phyloP scores from a whole-genome alignment of 2,113 vertebrate genomes.

The Phrynocephalus versicolor region DNA sequence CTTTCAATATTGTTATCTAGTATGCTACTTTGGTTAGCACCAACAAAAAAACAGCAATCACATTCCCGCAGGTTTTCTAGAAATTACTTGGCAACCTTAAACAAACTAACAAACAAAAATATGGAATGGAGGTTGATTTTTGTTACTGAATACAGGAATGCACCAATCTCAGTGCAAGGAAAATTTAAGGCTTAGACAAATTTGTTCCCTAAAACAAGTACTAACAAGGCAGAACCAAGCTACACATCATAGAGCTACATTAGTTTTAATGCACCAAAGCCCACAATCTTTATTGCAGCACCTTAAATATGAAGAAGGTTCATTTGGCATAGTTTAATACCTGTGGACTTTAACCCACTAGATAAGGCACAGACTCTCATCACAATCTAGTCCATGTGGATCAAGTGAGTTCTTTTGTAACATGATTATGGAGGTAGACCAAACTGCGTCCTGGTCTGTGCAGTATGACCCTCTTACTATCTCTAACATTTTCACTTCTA shows the following conservation, averaged over 20 bases:
- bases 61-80: neutral
- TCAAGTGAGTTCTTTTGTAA: neutral
- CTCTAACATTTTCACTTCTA: neutral
- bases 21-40: neutral
- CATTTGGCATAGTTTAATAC: too few species aligned
- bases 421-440: neutral
- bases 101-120: slow-evolving; percentile 5
- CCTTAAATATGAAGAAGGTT: too few species aligned
- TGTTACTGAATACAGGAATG: neutral
- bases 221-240: neutral
- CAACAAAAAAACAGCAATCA: neutral
- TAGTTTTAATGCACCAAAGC: too few species aligned
- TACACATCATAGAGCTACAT: too few species aligned
- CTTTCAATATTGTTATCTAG: neutral
- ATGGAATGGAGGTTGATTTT: slow-evolving; percentile 9
- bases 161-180: neutral
- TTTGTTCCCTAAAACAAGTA: neutral
- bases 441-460: neutral
- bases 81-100: neutral
- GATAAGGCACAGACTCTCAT: slow-evolving; percentile 17
- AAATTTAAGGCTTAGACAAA: neutral
- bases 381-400: neutral
- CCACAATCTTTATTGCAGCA: too few species aligned
- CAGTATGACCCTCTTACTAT: neutral
- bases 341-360: too few species aligned